A percentile compares a stretch with the other conserved stretches of the same genome.
Conservation (phyloP, 1,140 invertebrate genomes). For the Thrips palmi region DNA sequence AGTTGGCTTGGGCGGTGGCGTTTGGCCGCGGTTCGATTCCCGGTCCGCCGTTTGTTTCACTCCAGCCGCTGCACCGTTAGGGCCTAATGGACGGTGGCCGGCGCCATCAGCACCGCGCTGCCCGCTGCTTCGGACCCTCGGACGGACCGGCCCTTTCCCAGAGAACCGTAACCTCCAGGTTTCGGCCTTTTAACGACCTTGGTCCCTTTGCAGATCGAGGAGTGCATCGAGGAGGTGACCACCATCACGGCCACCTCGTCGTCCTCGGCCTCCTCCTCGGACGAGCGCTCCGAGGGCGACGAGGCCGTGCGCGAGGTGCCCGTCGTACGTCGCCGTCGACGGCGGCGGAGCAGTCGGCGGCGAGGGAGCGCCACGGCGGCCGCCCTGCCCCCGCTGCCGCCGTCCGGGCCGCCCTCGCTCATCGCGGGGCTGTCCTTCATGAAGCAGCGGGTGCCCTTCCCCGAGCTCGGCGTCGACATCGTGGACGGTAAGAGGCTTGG, state of each 20-base stretch:
- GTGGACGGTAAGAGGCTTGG: constrained; percentile 30
- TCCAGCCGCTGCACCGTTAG: too few species aligned
- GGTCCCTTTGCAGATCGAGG: constrained; percentile 27
- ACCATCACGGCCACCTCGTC: constrained; percentile 20
- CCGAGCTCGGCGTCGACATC: constrained; percentile 49
- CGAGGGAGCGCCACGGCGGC: too few species aligned
- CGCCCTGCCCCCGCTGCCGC: constrained; percentile 28
- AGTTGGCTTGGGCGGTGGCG: too few species aligned
- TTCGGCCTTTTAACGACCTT: too few species aligned
- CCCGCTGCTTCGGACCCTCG: too few species aligned
- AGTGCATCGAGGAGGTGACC: constrained; percentile 30
- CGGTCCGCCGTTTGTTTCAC: too few species aligned
- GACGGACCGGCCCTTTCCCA: not conserved
- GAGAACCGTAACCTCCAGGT: constrained; percentile 5
- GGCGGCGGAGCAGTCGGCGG: constrained; percentile 17
- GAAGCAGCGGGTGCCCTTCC: constrained; percentile 37
- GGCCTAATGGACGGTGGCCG: too few species aligned
- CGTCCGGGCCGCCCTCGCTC: too few species aligned
- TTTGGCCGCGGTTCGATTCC: too few species aligned
- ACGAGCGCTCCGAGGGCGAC: constrained; percentile 17
- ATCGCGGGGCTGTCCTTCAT: constrained; percentile 19
- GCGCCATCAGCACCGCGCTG: too few species aligned
- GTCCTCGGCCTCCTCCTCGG: constrained; percentile 19
- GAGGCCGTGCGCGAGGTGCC: constrained; percentile 16
- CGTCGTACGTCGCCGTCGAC: constrained; percentile 14